Evolutionary conservation across 2,113 vertebrate genomes (phyloP), one percentile per base, ranked within the genome.

Genomic region (Eublepharis macularius): DNA sequence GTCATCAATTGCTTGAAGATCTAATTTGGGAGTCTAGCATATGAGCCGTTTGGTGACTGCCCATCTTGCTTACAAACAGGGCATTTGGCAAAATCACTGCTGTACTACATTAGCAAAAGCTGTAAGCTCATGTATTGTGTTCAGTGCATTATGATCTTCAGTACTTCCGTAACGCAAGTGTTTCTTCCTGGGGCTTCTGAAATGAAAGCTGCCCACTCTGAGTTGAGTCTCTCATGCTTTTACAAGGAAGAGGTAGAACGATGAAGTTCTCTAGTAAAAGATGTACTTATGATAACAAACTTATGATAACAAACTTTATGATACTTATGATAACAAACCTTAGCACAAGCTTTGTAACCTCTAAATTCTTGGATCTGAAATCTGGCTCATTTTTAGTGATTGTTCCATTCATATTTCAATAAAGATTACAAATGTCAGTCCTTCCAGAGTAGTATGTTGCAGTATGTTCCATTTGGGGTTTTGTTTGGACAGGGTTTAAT

Each of bases 1-100:
- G 41, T 82, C 77, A 73, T 77, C 93, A 91, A 91, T 80, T 89
- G 76, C 87, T 86, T 88, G 85, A 85, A 91, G 87, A 88, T 78
- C 82, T 90, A 21, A 2, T 88, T 91, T 81, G 78, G 86, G 19
- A 41, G 63, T 74, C 65, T 85, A 66, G 57, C 76, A 43, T 73
- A 29, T 82, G 80, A 87, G 77, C 39, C 87, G 54, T 16, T 1
- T 74, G 34, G 19, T 69, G 32, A 74, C 24, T 75, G 85, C 69
- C 83, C 47, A 65, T 75, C 45, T 87, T 82, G 81, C 73, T 73
- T 24, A 29, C 34, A 83, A 73, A 85, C 72, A 82, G 69, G 29
- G 26, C 65, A 1, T 29, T 39, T 73, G 13, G 32, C 49, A 57
- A 76, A 83, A 66, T 51, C 45, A 79, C 82, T 19, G 16, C 75